phyloP scores from a whole-genome alignment of 2,797 vertebrate species.

The Tangara arthus region DNA sequence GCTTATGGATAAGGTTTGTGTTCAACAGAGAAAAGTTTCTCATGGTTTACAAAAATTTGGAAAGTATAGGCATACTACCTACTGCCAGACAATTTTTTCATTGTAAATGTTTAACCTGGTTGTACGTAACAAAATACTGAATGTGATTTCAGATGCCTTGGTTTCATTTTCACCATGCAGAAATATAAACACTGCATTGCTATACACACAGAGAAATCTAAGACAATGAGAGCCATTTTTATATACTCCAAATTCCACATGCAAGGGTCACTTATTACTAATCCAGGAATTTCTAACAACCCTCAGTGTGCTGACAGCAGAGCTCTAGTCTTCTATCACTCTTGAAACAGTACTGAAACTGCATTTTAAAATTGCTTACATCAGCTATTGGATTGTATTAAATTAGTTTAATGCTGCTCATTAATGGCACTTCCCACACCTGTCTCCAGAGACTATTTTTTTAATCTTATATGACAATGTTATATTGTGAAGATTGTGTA shows the following conservation, averaged over 20 bases:
- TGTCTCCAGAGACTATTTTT: background rate
- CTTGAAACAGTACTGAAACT: background rate
- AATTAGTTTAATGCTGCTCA: background rate
- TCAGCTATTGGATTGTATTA: background rate
- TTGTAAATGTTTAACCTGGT: background rate
- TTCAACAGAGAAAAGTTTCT: background rate
- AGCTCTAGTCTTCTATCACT: background rate
- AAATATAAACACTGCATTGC: background rate
- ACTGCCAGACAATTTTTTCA: background rate
- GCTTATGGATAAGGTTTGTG: background rate
- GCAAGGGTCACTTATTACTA: background rate
- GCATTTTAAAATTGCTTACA: background rate
- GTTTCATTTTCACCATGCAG: background rate
- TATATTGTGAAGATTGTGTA: background rate
- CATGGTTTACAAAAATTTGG: background rate
- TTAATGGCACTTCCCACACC: background rate
- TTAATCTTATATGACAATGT: background rate
- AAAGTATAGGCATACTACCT: background rate
- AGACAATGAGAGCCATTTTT: background rate
- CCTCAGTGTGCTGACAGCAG: background rate
- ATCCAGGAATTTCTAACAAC: background rate
- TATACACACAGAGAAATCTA: background rate
- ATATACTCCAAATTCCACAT: background rate
- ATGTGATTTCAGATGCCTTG: background rate
- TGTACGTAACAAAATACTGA: background rate